Evolutionary conservation across 2,888 invertebrate species (phyloP).

Genomic region (Drosophila demipolita): DNA sequence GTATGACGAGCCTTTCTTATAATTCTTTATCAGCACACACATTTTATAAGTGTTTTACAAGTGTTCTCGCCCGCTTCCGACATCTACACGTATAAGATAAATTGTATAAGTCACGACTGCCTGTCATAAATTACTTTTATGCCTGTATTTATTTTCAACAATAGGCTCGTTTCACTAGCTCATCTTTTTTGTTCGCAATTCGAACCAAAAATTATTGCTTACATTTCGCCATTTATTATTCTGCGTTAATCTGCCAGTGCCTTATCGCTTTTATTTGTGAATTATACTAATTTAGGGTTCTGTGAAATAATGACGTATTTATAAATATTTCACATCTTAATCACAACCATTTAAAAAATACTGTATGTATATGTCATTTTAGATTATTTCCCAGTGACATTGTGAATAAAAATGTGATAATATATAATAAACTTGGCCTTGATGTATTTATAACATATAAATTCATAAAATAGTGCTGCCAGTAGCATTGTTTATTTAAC

Average conservation of each 20-base stretch:
- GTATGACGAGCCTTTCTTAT: constrained; percentile 59
- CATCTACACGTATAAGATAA: constrained; percentile 26
- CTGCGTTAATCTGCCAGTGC: not conserved
- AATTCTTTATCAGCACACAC: constrained; percentile 49
- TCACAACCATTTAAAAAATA: not conserved
- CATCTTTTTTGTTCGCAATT: constrained; percentile 39
- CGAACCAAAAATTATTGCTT: constrained; percentile 32
- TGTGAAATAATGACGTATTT: not conserved
- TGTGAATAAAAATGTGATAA: not conserved
- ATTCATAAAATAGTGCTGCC: not conserved
- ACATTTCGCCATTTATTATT: constrained; percentile 4
- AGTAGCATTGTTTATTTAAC: not conserved
- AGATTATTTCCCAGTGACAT: not conserved
- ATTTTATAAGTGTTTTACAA: constrained; percentile 33
- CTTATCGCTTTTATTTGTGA: not conserved
- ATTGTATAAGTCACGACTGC: constrained; percentile 47
- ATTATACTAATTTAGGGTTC: constrained; percentile 1
- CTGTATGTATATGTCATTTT: not conserved
- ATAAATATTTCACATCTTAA: not conserved
- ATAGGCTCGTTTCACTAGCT: constrained; percentile 47
- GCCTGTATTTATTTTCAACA: constrained; percentile 43
- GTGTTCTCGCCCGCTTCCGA: constrained; percentile 52
- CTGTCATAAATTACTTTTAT: constrained; percentile 55
- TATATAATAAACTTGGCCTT: not conserved
- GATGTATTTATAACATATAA: not conserved